Percentiles rank a stretch among this genome's conserved stretches.
phyloP scores from a whole-genome alignment of 2,888 invertebrate genomes.

The Nemoura dubitans region DNA sequence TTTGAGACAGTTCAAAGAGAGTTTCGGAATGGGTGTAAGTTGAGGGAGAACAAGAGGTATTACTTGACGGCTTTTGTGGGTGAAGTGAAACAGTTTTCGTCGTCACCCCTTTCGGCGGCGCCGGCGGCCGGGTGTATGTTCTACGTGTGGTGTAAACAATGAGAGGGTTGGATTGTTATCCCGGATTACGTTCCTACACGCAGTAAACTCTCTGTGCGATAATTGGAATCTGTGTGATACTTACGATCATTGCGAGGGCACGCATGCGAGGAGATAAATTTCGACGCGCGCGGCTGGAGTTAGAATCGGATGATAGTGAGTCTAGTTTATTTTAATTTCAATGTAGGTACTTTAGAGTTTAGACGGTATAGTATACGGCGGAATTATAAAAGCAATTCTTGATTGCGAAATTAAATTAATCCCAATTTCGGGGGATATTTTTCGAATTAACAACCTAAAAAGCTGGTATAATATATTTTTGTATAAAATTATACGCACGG shows the following conservation, averaged over 20 bases:
- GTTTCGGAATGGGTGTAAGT: background rate
- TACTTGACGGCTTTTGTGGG: background rate
- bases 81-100: background rate
- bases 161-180: constrained; percentile 4
- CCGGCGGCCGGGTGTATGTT: background rate
- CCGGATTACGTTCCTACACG: background rate
- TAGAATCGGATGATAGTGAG: constrained; percentile 8
- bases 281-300: background rate
- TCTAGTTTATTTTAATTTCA: background rate
- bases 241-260: constrained; percentile 13
- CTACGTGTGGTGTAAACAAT: background rate
- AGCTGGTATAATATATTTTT: background rate
- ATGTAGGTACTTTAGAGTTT: no score
- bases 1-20: background rate
- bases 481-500: background rate
- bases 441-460: background rate
- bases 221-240: constrained; percentile 40
- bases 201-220: constrained; percentile 16
- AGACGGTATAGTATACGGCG: no score
- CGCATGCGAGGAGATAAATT: background rate
- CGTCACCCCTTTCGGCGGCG: background rate
- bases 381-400: background rate
- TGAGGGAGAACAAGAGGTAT: background rate
- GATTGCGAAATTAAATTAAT: background rate
- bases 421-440: background rate